phyloP scores from a whole-genome alignment of 1,140 invertebrate genomes.

The Campoletis sonorensis region DNA sequence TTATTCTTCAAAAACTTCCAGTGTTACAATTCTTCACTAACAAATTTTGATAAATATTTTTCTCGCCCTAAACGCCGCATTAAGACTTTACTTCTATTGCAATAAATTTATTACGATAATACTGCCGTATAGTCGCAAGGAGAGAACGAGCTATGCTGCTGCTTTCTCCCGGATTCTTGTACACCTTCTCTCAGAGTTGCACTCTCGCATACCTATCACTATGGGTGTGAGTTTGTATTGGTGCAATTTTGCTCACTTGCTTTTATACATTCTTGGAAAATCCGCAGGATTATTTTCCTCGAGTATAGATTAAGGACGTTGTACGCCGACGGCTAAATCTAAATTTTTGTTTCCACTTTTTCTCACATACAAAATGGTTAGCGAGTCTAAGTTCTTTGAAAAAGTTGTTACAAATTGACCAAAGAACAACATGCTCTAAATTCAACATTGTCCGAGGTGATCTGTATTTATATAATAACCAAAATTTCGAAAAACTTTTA shows the following conservation, averaged over 20 bases:
- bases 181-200: conserved; percentile 35
- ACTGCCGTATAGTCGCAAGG: not conserved
- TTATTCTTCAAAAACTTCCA: too few relatives aligned
- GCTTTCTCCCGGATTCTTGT: conserved; percentile 52
- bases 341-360: too few relatives aligned
- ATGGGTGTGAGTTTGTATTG: not conserved
- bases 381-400: too few relatives aligned
- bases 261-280: not conserved
- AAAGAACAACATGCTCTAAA: too few relatives aligned
- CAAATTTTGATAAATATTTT: not conserved
- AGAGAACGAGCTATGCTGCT: conserved; percentile 32
- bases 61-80: not conserved
- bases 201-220: conserved; percentile 48
- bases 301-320: not conserved
- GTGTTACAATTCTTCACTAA: too few relatives aligned
- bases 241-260: conserved; percentile 2
- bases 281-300: not conserved
- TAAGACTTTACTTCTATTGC: not conserved
- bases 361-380: too few relatives aligned
- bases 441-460: too few relatives aligned
- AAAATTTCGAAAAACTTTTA: too few relatives aligned
- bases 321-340: too few relatives aligned
- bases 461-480: too few relatives aligned
- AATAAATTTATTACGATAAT: conserved; percentile 14
- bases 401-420: too few relatives aligned